Evolutionary conservation across 2,888 invertebrate genomes (phyloP), one percentile per base, ranked within the genome.

Genomic region (Callyntrura sp.): DNA sequence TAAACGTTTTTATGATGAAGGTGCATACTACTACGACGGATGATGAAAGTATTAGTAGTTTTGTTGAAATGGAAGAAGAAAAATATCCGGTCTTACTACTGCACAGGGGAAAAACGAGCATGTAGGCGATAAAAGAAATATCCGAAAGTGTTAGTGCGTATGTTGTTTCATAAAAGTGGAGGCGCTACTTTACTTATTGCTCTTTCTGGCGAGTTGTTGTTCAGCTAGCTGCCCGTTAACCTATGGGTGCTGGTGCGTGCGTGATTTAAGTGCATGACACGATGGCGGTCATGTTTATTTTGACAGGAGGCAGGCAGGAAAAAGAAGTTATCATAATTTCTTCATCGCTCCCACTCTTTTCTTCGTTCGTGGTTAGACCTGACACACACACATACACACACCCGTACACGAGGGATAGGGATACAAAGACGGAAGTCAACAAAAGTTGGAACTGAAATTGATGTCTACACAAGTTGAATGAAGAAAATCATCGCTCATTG

Each of bases 291-390:
- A 51, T 68, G 62, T 81, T 81, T 57, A 81, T 81, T 81, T 81
- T 81, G 81, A 81, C 81, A 81, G 81, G 60, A 81, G 81, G 81
- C 81, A 43, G 60, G 62, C 25, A 78, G 55, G 78, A 78, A 55
- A 68, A 65, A 68, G 55, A 70, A 70, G 68, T 76, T 85, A 85
- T 85, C 85, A 76, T 55, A 85, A 85, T 76, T 76, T 73, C 85
- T 85, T 76, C 73, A 85, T 85, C 76, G 55, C 28, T 73, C 1
- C n/a, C 73, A 20, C 43, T 25, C 25, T 20, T 20, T 60, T 60
- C 20, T 17, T 68, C 1, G 35, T 1, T 68, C 28, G 9, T n/a
- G 14, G 12, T 65, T 65, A 14, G 79, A 55, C 45, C 23, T 23
- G 20, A 20, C 5, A 20, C 6, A 11, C 45, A 45, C 6, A 55